Evolutionary conservation across 2,797 vertebrate species (phyloP).

Genomic region (Sebastes matsubarae): DNA sequence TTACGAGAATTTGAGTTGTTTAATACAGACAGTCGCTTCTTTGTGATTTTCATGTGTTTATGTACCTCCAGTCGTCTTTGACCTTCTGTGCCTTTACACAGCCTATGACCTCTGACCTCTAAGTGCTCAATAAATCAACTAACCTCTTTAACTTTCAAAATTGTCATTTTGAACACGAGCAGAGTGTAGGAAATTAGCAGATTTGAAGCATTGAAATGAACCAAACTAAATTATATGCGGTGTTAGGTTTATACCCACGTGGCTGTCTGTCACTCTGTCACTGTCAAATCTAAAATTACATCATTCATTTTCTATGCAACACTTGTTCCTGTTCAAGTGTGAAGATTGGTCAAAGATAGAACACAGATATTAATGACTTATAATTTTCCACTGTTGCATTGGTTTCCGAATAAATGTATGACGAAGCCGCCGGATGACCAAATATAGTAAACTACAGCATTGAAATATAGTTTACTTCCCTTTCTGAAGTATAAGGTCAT

Average conservation of each 20-base stretch:
- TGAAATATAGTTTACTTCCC: background rate
- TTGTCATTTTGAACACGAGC: background rate
- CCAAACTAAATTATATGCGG: background rate
- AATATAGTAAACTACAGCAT: slow-evolving; percentile 10
- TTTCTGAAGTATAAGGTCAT: background rate
- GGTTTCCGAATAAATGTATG: background rate
- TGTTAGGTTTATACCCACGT: background rate
- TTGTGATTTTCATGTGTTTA: slow-evolving; percentile 5
- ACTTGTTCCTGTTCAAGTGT: background rate
- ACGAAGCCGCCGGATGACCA: slow-evolving; percentile 3
- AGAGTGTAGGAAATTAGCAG: background rate
- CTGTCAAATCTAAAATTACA: background rate
- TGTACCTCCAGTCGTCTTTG: background rate
- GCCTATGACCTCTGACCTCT: background rate
- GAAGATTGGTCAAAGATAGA: background rate
- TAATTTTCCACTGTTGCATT: background rate
- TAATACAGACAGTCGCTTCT: background rate
- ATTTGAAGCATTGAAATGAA: background rate
- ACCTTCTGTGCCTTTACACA: slow-evolving; percentile 12
- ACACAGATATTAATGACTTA: background rate
- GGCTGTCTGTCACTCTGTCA: background rate
- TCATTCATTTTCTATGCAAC: background rate
- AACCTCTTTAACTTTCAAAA: background rate
- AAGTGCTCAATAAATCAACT: slow-evolving; percentile 26
- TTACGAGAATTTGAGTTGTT: background rate